Base-by-base conservation (phyloP, 2,113 vertebrate species). In the Anoura caudifer region DNA sequence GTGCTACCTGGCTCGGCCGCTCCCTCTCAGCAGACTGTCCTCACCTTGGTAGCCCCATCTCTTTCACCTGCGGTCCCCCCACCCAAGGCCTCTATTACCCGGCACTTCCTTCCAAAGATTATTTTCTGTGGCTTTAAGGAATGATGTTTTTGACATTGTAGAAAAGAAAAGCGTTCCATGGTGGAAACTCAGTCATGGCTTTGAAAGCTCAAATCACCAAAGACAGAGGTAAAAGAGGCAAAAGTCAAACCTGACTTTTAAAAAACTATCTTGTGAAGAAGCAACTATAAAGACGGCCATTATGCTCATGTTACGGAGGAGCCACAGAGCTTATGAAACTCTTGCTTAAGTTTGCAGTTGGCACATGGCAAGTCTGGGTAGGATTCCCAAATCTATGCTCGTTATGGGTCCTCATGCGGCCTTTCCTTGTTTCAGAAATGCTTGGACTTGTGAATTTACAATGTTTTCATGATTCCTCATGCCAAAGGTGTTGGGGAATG, bases 1-100 rank as follows among this genome's bases (percentile, higher is more conserved):
- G 31, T 99, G 99, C 92, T 98, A 98, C 92, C 98, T 99, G 38
- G 99, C 98, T 0, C 97, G 92, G 94, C 98, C 99, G 0, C 93
- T 99, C 14, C 93, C 97, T 11, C 1, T 56, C 97, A 6, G 85
- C 96, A 93, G 88, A 93, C 7, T 0, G 73, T 26, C 94, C 79
- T 67, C 92, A 6, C 91, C 91, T 50, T 9, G 1, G 28, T 90
- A 95, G 87, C 41, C 31, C 4, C 56, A 2, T 24, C 36, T 14
- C 31, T 28, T 31, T 26, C 31, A 0, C 43, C 59, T 79, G 61
- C 5, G 2, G 38, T 31, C 38, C 70, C 41, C 16, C 77, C 20
- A 26, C 33, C 76, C 33, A 4, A 17, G 0, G 13, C 33, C 70
- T 72, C 31, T 10, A 10, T 15, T 3, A 3, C 8, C 67, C 33